Evolutionary conservation across 2,113 vertebrate species (phyloP).

Genomic region (Strigops habroptila): DNA sequence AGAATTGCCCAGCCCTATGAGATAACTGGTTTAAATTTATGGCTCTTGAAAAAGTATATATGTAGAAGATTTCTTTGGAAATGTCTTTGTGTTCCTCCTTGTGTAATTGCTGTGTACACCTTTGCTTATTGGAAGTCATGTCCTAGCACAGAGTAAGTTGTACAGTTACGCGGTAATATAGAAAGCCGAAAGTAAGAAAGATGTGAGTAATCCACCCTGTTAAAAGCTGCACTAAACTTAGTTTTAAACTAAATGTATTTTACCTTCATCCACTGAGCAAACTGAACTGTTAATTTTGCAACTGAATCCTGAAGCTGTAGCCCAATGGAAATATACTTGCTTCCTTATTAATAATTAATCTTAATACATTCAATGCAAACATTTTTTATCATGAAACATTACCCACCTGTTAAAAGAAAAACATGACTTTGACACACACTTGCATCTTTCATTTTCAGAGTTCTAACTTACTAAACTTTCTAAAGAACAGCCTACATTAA

Average conservation of each 20-base stretch:
- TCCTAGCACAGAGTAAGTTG: not conserved
- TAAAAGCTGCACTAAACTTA: slow-evolving; percentile 60
- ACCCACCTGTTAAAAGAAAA: slow-evolving; percentile 73
- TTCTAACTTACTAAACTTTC: slow-evolving; percentile 51
- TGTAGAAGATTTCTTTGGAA: not conserved
- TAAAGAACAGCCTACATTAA: slow-evolving; percentile 25
- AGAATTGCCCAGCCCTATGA: not conserved
- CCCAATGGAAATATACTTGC: slow-evolving; percentile 54
- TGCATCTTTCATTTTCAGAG: slow-evolving; percentile 52
- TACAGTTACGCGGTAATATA: not conserved
- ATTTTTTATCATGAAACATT: slow-evolving; percentile 49
- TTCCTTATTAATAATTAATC: slow-evolving; percentile 82
- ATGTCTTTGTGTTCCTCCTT: not conserved
- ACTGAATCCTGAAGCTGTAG: slow-evolving; percentile 57
- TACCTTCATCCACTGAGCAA: slow-evolving; percentile 63
- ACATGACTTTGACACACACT: slow-evolving; percentile 4
- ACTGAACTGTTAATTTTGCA: slow-evolving; percentile 42
- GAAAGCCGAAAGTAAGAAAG: not conserved
- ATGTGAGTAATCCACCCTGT: not conserved
- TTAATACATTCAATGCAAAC: slow-evolving; percentile 65
- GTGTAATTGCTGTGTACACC: not conserved
- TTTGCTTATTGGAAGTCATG: not conserved
- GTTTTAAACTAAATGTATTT: slow-evolving; percentile 26
- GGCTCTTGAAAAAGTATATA: not conserved
- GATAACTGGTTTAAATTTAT: not conserved